These are phyloP conservation scores for Philonicus albiceps DNA, from an alignment of 2,888 invertebrate species.

Conservation along the genomic window DNA sequence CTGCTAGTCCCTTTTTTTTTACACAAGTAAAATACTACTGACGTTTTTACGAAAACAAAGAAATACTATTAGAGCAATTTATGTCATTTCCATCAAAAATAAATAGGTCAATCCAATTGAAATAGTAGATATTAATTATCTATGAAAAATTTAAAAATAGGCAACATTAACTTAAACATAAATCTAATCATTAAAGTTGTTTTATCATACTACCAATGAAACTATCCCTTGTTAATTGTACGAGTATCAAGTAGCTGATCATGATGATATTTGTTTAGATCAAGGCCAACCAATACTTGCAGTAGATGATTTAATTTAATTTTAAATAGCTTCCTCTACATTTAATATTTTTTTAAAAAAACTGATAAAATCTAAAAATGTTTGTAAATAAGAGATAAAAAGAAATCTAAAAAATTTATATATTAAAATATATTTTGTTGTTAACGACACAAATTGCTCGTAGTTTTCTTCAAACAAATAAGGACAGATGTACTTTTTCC, in stretches of 20 bases:
- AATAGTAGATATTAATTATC: not conserved
- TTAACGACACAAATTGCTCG: conserved; percentile 12
- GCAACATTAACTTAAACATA: not conserved
- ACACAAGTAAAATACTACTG: not conserved
- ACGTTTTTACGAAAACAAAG: not conserved
- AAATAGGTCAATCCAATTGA: not conserved
- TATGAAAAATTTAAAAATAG: not conserved
- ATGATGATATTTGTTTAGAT: not conserved
- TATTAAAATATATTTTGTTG: not conserved
- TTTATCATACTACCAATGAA: not conserved
- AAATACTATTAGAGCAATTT: conserved; percentile 1
- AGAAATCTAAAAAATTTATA: not conserved
- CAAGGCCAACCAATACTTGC: not conserved
- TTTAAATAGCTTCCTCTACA: not conserved
- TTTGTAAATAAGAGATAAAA: too few species aligned
- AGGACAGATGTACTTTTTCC: not conserved
- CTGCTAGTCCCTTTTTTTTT: conserved; percentile 17
- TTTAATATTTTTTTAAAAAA: not conserved
- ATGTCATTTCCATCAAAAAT: not conserved
- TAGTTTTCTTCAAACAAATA: not conserved
- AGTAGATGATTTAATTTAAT: not conserved
- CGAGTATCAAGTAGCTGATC: not conserved
- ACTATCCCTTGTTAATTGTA: not conserved
- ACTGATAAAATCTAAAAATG: not conserved
- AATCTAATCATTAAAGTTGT: not conserved